Evolutionary conservation across 2,888 invertebrate genomes (phyloP).

Genomic region (Brachynemurus nebulosus): DNA sequence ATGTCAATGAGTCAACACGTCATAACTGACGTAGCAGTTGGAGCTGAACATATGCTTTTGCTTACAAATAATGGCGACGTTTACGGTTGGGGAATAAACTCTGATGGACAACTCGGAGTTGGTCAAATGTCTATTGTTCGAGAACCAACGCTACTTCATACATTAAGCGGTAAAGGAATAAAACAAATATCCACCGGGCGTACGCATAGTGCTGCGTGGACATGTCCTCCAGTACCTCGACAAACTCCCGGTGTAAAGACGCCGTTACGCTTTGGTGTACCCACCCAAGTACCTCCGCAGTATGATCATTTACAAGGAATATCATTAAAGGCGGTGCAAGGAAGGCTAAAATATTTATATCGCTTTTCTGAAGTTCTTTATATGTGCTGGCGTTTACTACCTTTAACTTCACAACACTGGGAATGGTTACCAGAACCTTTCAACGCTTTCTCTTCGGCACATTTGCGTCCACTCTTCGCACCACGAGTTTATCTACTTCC

Average conservation of each 20-base stretch:
- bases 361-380: slow-evolving; percentile 48
- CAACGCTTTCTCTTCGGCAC: slow-evolving; percentile 29
- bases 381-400: slow-evolving; percentile 40
- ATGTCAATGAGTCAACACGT: slow-evolving; percentile 33
- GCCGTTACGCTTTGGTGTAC: slow-evolving; percentile 36
- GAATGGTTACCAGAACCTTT: slow-evolving; percentile 29
- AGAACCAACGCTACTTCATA: slow-evolving; percentile 39
- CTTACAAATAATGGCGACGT: slow-evolving; percentile 41
- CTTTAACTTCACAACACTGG: slow-evolving; percentile 32
- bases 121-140: slow-evolving; percentile 39
- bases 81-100: slow-evolving; percentile 48
- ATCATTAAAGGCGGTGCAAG: slow-evolving; percentile 36
- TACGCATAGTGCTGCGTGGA: slow-evolving; percentile 50
- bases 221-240: slow-evolving; percentile 36
- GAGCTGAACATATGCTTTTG: slow-evolving; percentile 45
- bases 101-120: slow-evolving; percentile 45
- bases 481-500: slow-evolving; percentile 47
- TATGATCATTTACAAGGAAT: slow-evolving; percentile 38
- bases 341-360: slow-evolving; percentile 40
- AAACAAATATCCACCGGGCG: slow-evolving; percentile 47
- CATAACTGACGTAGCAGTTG: slow-evolving; percentile 43
- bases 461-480: slow-evolving; percentile 38
- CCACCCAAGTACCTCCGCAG: slow-evolving; percentile 39
- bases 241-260: slow-evolving; percentile 35
- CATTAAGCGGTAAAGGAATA: slow-evolving; percentile 37